Evolutionary conservation across 2,113 vertebrate genomes (phyloP), one percentile per base, ranked within the genome.

Genomic region (Nerophis lumbriciformis): DNA sequence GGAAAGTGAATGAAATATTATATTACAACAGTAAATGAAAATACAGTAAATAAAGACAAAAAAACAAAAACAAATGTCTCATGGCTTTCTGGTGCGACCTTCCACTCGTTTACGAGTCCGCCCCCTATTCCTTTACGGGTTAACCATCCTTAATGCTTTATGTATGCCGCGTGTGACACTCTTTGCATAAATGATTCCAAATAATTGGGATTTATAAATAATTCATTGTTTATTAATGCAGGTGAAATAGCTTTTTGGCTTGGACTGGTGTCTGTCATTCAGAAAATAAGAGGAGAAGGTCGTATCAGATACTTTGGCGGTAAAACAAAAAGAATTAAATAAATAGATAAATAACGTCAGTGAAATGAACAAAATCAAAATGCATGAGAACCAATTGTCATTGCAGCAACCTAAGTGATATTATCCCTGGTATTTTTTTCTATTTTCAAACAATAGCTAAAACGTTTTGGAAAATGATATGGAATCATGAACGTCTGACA

Each of bases 121-220:
- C 42, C 82, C 92, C 88, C 90, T 83, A 87, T 92, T 93, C 89
- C 90, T 90, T 88, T 90, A 88, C 61, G 87, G 94, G 93, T 93
- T 94, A 94, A 93, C 88, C 87, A 88, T 91, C 92, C 90, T 93
- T 93, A 95, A 94, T 92, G 91, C 89, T 91, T 94, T 93, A 94
- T 97, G 94, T 94, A 94, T 97, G 93, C 93, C 94, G 94, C 92
- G 94, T 94, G 91, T 90, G 89, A 93, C 93, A 93, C 92, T 92
- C 93, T 95, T 95, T 97, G 94, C 95, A 97, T 98, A 95, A 95
- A 95, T 94, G 92, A 95, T 95, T 93, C 94, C 94, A 98, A 96
- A 94, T 98, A 96, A 98, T 98, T 96, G 93, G 93, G 90, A 90
- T 80, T 77, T 91, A 96, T 99, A 94, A 93, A 99, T 97, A 93